These are phyloP conservation scores for Meloidogyne chitwoodi DNA, from an alignment of 1,140 invertebrate species.

Conservation along the genomic window DNA sequence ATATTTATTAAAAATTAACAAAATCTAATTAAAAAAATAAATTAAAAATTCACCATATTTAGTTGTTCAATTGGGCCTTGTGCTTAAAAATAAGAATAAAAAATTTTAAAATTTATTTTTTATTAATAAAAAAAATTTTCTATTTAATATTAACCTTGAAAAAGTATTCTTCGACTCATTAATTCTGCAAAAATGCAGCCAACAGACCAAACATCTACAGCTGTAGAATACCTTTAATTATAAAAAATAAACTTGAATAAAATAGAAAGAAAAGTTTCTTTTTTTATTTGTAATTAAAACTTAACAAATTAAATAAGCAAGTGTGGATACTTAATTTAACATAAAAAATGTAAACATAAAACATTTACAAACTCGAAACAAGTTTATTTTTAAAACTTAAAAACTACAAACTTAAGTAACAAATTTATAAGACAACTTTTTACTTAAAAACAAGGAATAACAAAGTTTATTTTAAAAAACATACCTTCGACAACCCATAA, in stretches of 20 bases:
- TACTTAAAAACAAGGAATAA: no score
- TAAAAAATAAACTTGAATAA: slow-evolving; percentile 6
- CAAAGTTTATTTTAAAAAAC: neutral
- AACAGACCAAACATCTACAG: slow-evolving; percentile 96
- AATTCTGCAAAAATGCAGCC: slow-evolving; percentile 94
- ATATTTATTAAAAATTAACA: slow-evolving; percentile 66
- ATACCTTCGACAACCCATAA: slow-evolving; percentile 63
- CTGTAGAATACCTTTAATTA: slow-evolving; percentile 64
- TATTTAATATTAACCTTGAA: neutral
- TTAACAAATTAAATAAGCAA: neutral
- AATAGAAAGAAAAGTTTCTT: no score
- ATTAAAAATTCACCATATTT: neutral
- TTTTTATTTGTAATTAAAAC: slow-evolving; percentile 10
- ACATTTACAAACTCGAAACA: no score
- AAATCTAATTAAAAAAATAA: slow-evolving; percentile 28
- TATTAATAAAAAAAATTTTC: neutral
- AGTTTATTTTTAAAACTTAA: no score
- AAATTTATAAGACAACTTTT: no score
- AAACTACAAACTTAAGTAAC: no score
- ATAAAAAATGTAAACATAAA: no score
- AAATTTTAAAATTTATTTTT: neutral
- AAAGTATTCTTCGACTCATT: neutral
- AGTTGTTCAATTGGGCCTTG: slow-evolving; percentile 84
- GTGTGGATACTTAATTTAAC: no score
- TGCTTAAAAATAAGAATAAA: slow-evolving; percentile 62